phyloP scores from a whole-genome alignment of 2,797 vertebrate genomes.

The Syncerus caffer region DNA sequence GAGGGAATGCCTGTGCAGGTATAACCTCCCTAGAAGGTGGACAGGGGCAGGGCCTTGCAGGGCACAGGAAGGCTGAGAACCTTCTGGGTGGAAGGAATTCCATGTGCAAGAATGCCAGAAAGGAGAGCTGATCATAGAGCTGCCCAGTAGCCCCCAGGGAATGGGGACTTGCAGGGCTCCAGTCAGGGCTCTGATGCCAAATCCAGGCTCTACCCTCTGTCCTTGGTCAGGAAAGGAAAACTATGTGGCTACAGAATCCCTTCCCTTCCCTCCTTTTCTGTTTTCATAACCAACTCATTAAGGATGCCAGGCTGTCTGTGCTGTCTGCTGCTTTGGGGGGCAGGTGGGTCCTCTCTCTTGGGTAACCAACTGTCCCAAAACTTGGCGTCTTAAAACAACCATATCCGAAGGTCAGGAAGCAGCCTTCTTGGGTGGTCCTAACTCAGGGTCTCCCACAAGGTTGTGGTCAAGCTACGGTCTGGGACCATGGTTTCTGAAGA shows the following conservation, averaged over 20 bases:
- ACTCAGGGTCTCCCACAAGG: neutral
- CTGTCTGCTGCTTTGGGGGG: neutral
- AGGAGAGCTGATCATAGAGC: neutral
- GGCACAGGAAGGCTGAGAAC: neutral
- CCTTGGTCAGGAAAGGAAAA: neutral
- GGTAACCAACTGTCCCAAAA: neutral
- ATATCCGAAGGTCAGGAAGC: neutral
- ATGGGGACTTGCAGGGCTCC: neutral
- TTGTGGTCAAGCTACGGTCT: neutral
- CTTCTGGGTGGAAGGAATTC: neutral
- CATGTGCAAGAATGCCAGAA: neutral
- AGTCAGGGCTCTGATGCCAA: too few relatives aligned
- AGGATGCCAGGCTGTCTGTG: neutral
- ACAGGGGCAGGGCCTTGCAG: too few relatives aligned
- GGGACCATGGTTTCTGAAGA: neutral
- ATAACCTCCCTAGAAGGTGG: neutral
- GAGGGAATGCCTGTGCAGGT: neutral
- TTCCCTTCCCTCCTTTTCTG: too few relatives aligned
- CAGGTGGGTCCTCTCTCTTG: neutral
- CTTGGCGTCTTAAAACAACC: neutral
- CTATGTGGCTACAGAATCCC: rapidly evolving
- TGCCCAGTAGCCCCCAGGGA: neutral
- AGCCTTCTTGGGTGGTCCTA: neutral
- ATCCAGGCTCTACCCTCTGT: neutral
- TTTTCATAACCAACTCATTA: neutral